These are phyloP conservation scores for Aporophyla lueneburgensis DNA, from an alignment of 2,888 invertebrate species.

Conservation along the genomic window DNA sequence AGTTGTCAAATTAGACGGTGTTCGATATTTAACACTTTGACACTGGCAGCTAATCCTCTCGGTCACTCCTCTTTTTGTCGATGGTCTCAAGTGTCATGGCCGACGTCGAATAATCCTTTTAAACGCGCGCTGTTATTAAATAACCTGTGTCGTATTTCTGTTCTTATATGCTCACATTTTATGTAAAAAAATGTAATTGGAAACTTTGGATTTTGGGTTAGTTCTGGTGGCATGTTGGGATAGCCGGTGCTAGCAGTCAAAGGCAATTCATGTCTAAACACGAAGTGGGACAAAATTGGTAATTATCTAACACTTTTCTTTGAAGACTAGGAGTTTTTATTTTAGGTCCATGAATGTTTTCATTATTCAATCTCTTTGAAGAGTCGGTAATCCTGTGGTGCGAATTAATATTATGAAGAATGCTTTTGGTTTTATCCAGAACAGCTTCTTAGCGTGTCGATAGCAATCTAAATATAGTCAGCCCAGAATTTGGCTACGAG, in stretches of 20 bases:
- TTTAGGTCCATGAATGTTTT: no score
- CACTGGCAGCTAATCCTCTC: slow-evolving; percentile 90
- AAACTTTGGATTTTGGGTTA: slow-evolving; percentile 67
- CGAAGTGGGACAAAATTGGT: neutral
- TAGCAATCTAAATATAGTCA: no score
- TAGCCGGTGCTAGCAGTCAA: neutral
- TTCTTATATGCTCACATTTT: slow-evolving; percentile 72
- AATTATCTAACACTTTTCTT: slow-evolving; percentile 4
- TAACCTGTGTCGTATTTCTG: slow-evolving; percentile 86
- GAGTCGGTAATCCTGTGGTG: neutral
- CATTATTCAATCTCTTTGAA: neutral
- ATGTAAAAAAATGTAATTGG: slow-evolving; percentile 79
- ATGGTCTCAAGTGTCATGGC: slow-evolving; percentile 86
- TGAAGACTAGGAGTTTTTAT: neutral
- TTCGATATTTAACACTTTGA: slow-evolving; percentile 91
- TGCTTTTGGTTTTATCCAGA: no score
- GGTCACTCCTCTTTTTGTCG: slow-evolving; percentile 84
- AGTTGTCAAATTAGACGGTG: slow-evolving; percentile 89
- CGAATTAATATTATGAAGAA: no score
- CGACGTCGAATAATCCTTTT: slow-evolving; percentile 88
- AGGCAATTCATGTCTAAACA: neutral
- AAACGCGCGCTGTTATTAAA: slow-evolving; percentile 83
- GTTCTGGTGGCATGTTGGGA: neutral
- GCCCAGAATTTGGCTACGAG: no score
- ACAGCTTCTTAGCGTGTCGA: no score